A percentile compares a stretch with the other conserved stretches of the same genome.
Conservation (phyloP, 2,797 vertebrate species). For the Steatocranus sp. region DNA sequence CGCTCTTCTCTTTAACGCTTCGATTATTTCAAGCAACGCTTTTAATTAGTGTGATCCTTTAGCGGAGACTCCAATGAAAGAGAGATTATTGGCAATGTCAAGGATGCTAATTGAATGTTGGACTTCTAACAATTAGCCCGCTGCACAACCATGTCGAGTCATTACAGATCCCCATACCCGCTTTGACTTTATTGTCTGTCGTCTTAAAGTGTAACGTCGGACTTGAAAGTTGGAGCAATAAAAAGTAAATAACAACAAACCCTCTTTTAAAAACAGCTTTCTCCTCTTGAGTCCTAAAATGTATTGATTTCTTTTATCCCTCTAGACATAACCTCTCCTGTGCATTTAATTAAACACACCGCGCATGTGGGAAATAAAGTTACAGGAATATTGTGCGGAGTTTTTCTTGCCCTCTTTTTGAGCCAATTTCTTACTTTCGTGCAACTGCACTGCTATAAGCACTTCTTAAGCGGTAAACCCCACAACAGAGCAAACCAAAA, state of each 20-base stretch:
- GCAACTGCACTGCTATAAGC: background rate
- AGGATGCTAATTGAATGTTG: slow-evolving; percentile 82
- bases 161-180: slow-evolving; percentile 64
- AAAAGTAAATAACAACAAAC: background rate
- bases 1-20: slow-evolving; percentile 69
- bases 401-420: background rate
- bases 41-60: slow-evolving; percentile 74
- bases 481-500: background rate
- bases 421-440: background rate
- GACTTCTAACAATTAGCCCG: slow-evolving; percentile 76
- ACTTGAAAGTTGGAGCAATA: background rate
- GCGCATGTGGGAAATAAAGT: background rate
- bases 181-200: slow-evolving; percentile 42
- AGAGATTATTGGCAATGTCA: slow-evolving; percentile 81
- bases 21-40: slow-evolving; percentile 75
- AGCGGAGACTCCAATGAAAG: slow-evolving; percentile 71
- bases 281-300: background rate
- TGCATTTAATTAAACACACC: background rate
- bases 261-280: background rate
- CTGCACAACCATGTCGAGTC: slow-evolving; percentile 67
- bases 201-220: slow-evolving; percentile 22
- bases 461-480: background rate
- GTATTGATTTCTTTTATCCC: background rate
- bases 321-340: background rate
- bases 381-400: background rate